Evolutionary conservation across 2,888 invertebrate species (phyloP).

Genomic region (Gortyna flavago): DNA sequence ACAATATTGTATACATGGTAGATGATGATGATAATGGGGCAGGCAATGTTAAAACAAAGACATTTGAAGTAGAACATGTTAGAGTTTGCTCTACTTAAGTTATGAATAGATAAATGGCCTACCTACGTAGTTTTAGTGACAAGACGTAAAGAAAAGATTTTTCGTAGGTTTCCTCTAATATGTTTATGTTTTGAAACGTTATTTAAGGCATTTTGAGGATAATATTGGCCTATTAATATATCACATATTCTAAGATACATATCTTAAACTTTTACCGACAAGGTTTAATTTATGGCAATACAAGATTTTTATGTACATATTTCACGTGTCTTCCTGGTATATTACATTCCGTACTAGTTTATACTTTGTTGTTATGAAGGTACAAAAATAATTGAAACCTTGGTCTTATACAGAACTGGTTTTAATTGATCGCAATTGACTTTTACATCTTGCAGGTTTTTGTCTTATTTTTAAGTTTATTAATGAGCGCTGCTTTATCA

Average conservation of each 20-base stretch:
- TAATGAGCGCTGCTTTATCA: neutral
- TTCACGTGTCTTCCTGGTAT: conserved; percentile 42
- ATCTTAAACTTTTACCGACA: neutral
- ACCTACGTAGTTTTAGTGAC: neutral
- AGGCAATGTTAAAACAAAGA: neutral
- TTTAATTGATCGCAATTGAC: conserved; percentile 43
- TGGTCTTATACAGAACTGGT: conserved; percentile 42
- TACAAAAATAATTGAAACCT: conserved; percentile 41
- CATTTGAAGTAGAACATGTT: neutral
- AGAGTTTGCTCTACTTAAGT: neutral
- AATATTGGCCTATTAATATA: neutral
- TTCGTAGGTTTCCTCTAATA: neutral
- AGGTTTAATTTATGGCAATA: conserved; percentile 15
- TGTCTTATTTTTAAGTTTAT: conserved; percentile 9
- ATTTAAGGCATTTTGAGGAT: neutral
- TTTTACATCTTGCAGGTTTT: conserved; percentile 18
- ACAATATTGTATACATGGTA: too few species aligned
- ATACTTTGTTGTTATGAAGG: conserved; percentile 10
- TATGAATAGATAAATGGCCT: neutral
- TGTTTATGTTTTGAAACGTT: neutral
- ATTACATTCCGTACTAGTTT: conserved; percentile 18
- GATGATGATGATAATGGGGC: neutral
- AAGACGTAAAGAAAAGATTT: neutral
- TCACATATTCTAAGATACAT: neutral
- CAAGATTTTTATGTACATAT: neutral